Conservation (phyloP, 2,888 invertebrate species). For the Strigamia crassipes region DNA sequence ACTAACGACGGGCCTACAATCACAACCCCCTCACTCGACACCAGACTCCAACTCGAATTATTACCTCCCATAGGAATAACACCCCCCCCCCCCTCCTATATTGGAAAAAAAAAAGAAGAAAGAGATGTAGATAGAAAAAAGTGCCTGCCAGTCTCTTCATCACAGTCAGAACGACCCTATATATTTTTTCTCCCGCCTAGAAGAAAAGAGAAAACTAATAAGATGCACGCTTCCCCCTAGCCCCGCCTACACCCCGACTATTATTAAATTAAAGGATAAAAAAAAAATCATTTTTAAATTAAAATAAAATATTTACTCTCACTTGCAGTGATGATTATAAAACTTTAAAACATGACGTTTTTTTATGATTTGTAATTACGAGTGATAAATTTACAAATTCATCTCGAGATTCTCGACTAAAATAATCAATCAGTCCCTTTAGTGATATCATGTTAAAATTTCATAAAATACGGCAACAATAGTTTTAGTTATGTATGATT, state of each 20-base stretch:
- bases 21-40: conserved; percentile 32
- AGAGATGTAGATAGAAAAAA: conserved; percentile 12
- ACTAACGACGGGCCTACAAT: conserved; percentile 38
- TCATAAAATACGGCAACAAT: not conserved
- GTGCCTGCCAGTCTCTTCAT: conserved; percentile 33
- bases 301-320: too few species aligned
- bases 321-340: too few species aligned
- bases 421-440: too few species aligned
- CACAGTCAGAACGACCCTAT: conserved; percentile 23
- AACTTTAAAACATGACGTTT: too few species aligned
- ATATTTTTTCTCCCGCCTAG: not conserved
- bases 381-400: too few species aligned
- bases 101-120: conserved; percentile 14
- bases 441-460: not conserved
- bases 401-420: too few species aligned
- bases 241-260: not conserved
- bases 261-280: not conserved
- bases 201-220: conserved; percentile 28
- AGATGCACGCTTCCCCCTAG: not conserved
- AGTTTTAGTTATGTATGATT: not conserved
- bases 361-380: too few species aligned
- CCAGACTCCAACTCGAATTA: conserved; percentile 33
- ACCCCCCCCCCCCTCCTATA: not conserved
- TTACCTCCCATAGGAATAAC: conserved; percentile 36
- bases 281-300: too few species aligned